Evolutionary conservation across 2,888 invertebrate genomes (phyloP).

Genomic region (Drosophila meridiana): DNA sequence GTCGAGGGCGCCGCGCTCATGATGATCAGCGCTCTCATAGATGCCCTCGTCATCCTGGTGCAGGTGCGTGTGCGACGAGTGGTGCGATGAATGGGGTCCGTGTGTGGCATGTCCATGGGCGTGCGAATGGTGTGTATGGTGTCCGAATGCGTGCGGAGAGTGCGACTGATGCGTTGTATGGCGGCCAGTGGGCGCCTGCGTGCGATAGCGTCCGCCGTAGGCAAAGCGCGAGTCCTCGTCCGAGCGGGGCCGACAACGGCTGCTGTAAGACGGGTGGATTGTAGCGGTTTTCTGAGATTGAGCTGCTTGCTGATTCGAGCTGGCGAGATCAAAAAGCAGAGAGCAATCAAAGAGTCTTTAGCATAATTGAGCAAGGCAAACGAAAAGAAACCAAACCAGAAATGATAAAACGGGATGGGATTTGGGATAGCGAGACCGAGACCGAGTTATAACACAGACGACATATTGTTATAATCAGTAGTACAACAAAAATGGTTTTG

Average conservation of each 20-base stretch:
- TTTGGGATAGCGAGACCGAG: slow-evolving; percentile 29
- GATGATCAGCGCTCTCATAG: slow-evolving; percentile 93
- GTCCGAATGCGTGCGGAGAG: slow-evolving; percentile 86
- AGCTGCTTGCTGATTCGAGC: slow-evolving; percentile 86
- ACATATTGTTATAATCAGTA: not conserved
- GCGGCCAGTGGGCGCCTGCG: slow-evolving; percentile 84
- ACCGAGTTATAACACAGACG: slow-evolving; percentile 12
- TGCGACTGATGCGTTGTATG: slow-evolving; percentile 87
- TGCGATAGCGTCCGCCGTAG: slow-evolving; percentile 88
- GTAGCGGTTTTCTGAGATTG: slow-evolving; percentile 86
- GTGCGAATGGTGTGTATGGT: slow-evolving; percentile 86
- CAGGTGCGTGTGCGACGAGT: slow-evolving; percentile 87
- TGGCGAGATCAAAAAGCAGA: slow-evolving; percentile 59
- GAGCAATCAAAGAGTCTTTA: slow-evolving; percentile 27
- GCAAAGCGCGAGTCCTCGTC: slow-evolving; percentile 91
- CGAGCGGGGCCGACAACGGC: slow-evolving; percentile 87
- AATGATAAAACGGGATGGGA: slow-evolving; percentile 8
- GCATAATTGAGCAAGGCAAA: slow-evolving; percentile 15
- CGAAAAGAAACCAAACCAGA: not conserved
- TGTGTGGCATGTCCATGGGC: slow-evolving; percentile 85
- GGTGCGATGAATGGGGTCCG: slow-evolving; percentile 86
- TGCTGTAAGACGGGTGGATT: slow-evolving; percentile 86
- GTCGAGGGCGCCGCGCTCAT: slow-evolving; percentile 88
- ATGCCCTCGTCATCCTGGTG: slow-evolving; percentile 93
- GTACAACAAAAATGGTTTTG: not conserved